Percentiles rank a stretch among this genome's conserved stretches.
These are phyloP conservation scores for Caenorhabditis remanei DNA, from an alignment of 1,140 invertebrate genomes.

Conservation along the genomic window DNA sequence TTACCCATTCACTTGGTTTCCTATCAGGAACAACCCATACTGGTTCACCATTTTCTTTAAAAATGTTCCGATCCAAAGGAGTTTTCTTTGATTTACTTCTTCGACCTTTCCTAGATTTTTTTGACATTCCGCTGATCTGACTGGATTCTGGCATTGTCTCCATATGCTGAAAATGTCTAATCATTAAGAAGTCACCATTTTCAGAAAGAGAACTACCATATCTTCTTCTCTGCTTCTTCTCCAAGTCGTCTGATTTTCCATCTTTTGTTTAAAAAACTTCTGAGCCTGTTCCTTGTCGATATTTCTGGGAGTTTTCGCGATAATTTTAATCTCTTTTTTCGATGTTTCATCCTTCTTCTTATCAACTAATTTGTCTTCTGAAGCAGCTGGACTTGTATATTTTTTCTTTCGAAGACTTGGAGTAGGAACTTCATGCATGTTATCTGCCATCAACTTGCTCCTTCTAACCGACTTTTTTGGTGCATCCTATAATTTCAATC, in stretches of 20 bases:
- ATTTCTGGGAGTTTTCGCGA: background rate
- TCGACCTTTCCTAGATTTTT: background rate
- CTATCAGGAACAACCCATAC: conserved; percentile 13
- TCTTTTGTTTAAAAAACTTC: conserved; percentile 6
- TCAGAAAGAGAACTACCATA: background rate
- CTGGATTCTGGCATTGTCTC: conserved; percentile 7
- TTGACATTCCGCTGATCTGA: background rate
- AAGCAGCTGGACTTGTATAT: background rate
- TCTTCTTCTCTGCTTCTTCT: background rate
- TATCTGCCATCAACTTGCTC: background rate
- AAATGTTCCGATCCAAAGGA: conserved; percentile 7
- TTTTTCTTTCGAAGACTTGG: background rate
- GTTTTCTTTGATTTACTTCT: too few species aligned
- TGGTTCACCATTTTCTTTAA: conserved; percentile 23
- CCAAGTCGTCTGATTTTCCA: background rate
- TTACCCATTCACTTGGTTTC: background rate
- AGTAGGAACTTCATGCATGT: background rate
- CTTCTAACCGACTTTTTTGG: background rate
- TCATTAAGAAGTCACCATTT: background rate
- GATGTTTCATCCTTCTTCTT: conserved; percentile 4
- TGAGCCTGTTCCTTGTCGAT: background rate
- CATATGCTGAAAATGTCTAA: background rate
- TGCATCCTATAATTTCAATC: background rate
- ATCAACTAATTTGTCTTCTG: background rate
- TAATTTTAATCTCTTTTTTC: background rate